These are phyloP conservation scores for Troilus luridus DNA, from an alignment of 2,888 invertebrate genomes.

Conservation along the genomic window DNA sequence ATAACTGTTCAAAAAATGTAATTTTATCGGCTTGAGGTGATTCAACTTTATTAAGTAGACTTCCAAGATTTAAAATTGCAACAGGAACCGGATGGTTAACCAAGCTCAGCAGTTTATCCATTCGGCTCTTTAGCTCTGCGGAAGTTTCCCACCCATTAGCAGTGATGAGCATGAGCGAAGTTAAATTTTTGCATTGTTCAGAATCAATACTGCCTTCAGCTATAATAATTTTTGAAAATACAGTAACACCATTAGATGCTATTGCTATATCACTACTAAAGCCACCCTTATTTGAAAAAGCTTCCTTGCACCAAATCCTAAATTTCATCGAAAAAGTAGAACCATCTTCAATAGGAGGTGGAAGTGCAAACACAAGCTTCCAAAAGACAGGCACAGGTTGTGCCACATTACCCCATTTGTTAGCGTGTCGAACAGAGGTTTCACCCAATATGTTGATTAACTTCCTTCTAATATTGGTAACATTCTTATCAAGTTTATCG, in stretches of 20 bases:
- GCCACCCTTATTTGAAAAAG: slow-evolving; percentile 56
- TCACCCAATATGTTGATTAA: slow-evolving; percentile 62
- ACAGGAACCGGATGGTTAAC: slow-evolving; percentile 59
- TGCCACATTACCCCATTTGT: slow-evolving; percentile 61
- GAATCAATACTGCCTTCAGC: slow-evolving; percentile 58
- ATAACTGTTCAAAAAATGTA: slow-evolving; percentile 53
- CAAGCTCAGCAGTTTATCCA: slow-evolving; percentile 55
- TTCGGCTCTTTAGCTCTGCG: slow-evolving; percentile 55
- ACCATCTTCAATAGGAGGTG: slow-evolving; percentile 57
- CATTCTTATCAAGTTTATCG: slow-evolving; percentile 60
- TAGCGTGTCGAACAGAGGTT: slow-evolving; percentile 44
- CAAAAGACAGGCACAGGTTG: slow-evolving; percentile 63
- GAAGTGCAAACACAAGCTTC: slow-evolving; percentile 65
- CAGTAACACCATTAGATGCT: slow-evolving; percentile 59
- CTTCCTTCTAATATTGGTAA: slow-evolving; percentile 58
- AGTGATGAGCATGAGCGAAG: slow-evolving; percentile 59
- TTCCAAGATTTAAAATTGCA: slow-evolving; percentile 48
- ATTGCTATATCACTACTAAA: neutral
- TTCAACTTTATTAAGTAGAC: slow-evolving; percentile 45
- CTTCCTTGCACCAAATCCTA: slow-evolving; percentile 59
- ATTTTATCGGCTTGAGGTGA: slow-evolving; percentile 50
- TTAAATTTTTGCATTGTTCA: slow-evolving; percentile 60
- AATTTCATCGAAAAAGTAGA: slow-evolving; percentile 60
- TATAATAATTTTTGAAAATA: slow-evolving; percentile 59
- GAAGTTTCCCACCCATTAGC: slow-evolving; percentile 61